Evolutionary conservation across 1,140 invertebrate species (phyloP), one percentile per base, ranked within the genome.

Genomic region (Nylanderia fulva): DNA sequence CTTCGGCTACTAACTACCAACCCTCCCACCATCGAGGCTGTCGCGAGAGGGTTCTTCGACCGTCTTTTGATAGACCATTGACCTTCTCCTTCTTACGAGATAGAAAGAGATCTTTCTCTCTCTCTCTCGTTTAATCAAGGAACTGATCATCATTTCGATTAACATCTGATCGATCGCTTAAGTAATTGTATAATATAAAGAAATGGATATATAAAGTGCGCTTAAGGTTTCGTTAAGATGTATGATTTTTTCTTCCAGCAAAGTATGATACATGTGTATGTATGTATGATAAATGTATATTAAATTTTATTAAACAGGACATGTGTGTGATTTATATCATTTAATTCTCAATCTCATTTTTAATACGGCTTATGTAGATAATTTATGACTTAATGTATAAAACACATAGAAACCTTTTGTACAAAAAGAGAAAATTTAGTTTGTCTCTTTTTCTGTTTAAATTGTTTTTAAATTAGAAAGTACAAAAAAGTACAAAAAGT

Each of bases 11-110:
- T 85, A 90, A 89, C 90, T 84, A 86, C 87, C 86, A 75, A 88
- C 87, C 83, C 76, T 69, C 71, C 77, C 60, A 75, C 91, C 84
- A 87, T 85, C 79, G 85, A 76, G 58, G 79, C 84, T 88, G 88
- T 91, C 87, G 86, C 88, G 72, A 85, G 52, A 84, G 71, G 66
- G 82, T 82, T 89, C 91, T 90, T 91, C 89, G 85, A 88, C 86
- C 90, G 87, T 88, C 91, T 92, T 89, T 92, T 91, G 86, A 85
- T 89, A 91, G 91, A 92, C 91, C 91, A 90, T 91, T 91, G 91
- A 91, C 91, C 91, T 92, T 88, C 83, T 84, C 87, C 75, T 88
- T 84, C 87, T 27, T 52, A 48, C 66, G 11, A 9, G 33, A 80
- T 68, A 27, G 45, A 72, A 82, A n/a, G n/a, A n/a, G n/a, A n/a